Conservation (phyloP, 2,888 invertebrate genomes). For the Leptopterna dolabrata region DNA sequence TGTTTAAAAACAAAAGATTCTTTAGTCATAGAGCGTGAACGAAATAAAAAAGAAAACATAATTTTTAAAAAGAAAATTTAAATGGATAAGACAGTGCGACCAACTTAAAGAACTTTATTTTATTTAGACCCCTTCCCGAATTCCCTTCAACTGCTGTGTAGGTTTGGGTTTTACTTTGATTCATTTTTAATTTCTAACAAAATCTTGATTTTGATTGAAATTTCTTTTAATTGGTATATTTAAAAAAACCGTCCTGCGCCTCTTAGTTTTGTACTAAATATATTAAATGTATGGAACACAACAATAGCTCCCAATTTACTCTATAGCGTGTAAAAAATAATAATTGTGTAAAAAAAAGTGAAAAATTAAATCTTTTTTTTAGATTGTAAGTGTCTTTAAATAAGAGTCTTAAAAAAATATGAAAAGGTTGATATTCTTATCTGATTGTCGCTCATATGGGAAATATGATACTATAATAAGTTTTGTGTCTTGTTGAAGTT, state of each 20-base stretch:
- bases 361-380: slow-evolving; percentile 24
- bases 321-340: slow-evolving; percentile 36
- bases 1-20: slow-evolving; percentile 52
- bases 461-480: slow-evolving; percentile 21
- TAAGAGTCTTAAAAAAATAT: slow-evolving; percentile 39
- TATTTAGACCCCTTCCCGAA: background rate
- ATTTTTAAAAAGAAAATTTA: slow-evolving; percentile 27
- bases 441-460: slow-evolving; percentile 53
- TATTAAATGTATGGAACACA: slow-evolving; percentile 19
- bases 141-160: background rate
- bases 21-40: slow-evolving; percentile 32
- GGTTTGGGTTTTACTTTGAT: background rate
- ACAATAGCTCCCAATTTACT: slow-evolving; percentile 58
- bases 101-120: slow-evolving; percentile 54
- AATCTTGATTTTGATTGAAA: background rate
- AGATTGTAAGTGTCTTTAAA: slow-evolving; percentile 39
- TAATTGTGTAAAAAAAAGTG: slow-evolving; percentile 23
- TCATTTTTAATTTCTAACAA: background rate
- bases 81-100: slow-evolving; percentile 57
- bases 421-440: slow-evolving; percentile 60
- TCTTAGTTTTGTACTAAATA: slow-evolving; percentile 56
- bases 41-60: background rate
- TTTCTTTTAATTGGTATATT: slow-evolving; percentile 44
- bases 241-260: slow-evolving; percentile 61
- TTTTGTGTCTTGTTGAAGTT: slow-evolving; percentile 20